Base-by-base conservation (phyloP, 2,888 invertebrate genomes). In the Acanthopleura granulata region DNA sequence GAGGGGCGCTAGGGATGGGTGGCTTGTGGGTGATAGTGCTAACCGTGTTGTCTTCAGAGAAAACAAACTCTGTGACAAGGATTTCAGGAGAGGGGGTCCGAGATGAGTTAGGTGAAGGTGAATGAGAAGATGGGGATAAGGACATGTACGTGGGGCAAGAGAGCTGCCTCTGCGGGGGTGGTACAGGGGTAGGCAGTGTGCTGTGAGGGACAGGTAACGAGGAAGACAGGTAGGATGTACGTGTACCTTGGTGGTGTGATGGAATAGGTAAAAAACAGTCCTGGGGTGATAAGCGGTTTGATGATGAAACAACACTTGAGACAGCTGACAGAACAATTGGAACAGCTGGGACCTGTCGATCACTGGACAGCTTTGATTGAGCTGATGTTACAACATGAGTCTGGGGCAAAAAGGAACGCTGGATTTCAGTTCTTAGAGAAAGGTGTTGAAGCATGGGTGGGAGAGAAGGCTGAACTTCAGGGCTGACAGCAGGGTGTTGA, bases 171-270 rank as follows among this genome's bases (percentile, higher is more conserved):
- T 15, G 66, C 1, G 66, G 49, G 49, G 51, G 25, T 3, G 62
- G 51, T 49, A 22, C 51, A 49, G 62, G 74, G 50, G 40, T 74
- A 29, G 49, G 61, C 29, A 61, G 49, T 18, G 29, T 73, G 49
- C 62, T 73, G 73, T 16, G 18, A 6, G 62, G 40, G 49, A 29
- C 40, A 40, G 40, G 40, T 40, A 40, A 40, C 40, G 40, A 40
- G 40, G 40, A 3, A 40, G 14, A 14, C 14, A 29, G n/a, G 25
- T 62, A 15, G n/a, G 62, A 14, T 18, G 62, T 15, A 29, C 15
- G 27, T n/a, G 15, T 0, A 3, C 62, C n/a, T n/a, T 3, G 16
- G 29, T 27, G 29, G n/a, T 70, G 29, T 29, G 18, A 30, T 22
- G 30, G 71, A 29, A 40, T 11, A 18, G 18, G 18, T 18, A 69